Conservation (phyloP, 2,797 vertebrate species). For the Gambusia yucatana region DNA sequence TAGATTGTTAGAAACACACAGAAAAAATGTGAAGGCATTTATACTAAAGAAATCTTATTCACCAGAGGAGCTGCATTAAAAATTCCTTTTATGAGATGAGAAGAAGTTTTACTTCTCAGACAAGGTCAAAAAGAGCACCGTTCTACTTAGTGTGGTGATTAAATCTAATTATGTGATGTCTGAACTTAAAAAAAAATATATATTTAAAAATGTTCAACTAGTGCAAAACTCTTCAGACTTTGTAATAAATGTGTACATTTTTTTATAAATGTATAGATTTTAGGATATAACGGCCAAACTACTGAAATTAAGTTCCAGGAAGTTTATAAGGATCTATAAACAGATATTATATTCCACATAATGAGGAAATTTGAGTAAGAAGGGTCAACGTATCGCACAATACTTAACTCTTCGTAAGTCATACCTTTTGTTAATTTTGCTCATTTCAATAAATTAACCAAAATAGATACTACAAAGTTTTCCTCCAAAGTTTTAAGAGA, state of each 20-base stretch:
- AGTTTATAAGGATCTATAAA: not conserved
- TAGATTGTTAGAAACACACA: not conserved
- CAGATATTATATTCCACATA: not conserved
- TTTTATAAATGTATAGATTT: not conserved
- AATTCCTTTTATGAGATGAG: conserved; percentile 50
- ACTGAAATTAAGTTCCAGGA: not conserved
- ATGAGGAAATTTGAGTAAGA: not conserved
- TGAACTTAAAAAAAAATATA: conserved; percentile 54
- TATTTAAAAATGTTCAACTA: conserved; percentile 19
- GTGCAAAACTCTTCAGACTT: not conserved
- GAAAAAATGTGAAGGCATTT: conserved; percentile 12
- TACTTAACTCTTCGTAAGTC: not conserved
- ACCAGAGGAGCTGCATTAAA: conserved; percentile 41
- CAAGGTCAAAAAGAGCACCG: conserved; percentile 32
- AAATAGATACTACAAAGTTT: not conserved
- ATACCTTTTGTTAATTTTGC: not conserved
- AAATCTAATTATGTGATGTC: conserved; percentile 47
- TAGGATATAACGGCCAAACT: not conserved
- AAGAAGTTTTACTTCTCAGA: conserved; percentile 36
- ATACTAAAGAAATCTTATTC: conserved; percentile 24
- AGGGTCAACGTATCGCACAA: not conserved
- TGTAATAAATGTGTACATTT: not conserved
- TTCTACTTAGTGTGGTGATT: conserved; percentile 36
- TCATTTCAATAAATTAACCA: not conserved
- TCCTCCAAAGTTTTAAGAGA: not conserved